A percentile compares a stretch with the other conserved stretches of the same genome.
phyloP scores from a whole-genome alignment of 2,888 invertebrate genomes.

The Andrena bucephala region DNA sequence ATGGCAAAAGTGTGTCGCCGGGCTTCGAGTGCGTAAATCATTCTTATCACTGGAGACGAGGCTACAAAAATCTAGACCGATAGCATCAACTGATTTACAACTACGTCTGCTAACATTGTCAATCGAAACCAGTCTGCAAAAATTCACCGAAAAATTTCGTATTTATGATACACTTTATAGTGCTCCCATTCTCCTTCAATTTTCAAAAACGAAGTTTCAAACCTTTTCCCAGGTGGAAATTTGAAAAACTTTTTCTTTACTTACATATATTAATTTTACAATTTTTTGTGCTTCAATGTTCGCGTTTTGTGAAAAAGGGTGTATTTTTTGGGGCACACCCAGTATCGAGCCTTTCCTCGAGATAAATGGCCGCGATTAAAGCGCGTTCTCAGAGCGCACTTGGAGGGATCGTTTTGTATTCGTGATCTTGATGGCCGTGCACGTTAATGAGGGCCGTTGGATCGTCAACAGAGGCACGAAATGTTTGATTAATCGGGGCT shows the following conservation, averaged over 20 bases:
- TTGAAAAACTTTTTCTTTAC: no score
- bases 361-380: conserved; percentile 28
- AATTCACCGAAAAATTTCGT: neutral
- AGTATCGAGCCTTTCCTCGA: neutral
- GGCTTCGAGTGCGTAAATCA: conserved; percentile 27
- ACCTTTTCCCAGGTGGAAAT: no score
- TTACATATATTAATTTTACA: neutral
- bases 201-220: no score
- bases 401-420: conserved; percentile 27
- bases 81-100: neutral
- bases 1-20: conserved; percentile 42
- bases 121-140: neutral
- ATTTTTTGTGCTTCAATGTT: neutral
- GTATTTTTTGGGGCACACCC: neutral
- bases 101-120: neutral
- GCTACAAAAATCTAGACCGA: neutral
- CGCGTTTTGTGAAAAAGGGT: neutral
- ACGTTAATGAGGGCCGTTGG: conserved; percentile 7
- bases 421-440: conserved; percentile 3
- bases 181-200: no score
- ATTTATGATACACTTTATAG: no score
- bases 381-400: neutral
- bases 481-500: conserved; percentile 33
- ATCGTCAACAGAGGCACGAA: conserved; percentile 12
- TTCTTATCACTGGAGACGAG: conserved; percentile 18